Conservation (phyloP, 23 tunicate genomes). For the Ascidia mentula region DNA sequence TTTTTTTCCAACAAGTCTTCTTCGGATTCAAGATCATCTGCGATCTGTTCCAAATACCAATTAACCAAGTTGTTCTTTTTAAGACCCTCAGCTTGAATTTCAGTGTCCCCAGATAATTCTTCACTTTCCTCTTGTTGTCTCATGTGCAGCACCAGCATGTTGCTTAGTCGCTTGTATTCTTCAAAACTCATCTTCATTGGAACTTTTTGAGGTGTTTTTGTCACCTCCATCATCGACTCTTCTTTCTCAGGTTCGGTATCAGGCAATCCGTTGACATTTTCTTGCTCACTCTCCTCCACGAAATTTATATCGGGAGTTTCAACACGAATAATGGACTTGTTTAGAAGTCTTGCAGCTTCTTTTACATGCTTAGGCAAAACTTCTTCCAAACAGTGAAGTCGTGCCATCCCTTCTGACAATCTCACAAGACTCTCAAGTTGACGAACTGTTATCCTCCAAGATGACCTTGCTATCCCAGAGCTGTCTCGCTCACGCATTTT, state of each 20-base stretch:
- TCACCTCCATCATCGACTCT: background rate
- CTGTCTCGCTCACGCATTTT: slow-evolving; percentile 95
- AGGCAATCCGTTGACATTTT: background rate
- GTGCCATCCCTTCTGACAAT: slow-evolving; percentile 95
- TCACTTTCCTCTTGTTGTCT: slow-evolving; percentile 74
- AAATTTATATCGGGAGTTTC: slow-evolving; percentile 98
- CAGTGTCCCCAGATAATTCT: slow-evolving; percentile 23
- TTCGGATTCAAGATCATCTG: slow-evolving; percentile 81
- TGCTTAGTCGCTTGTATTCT: slow-evolving; percentile 81
- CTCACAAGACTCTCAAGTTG: slow-evolving; percentile 95
- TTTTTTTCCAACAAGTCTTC: slow-evolving; percentile 71
- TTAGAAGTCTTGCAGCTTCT: slow-evolving; percentile 92
- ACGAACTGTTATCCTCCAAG: slow-evolving; percentile 98
- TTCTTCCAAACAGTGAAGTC: slow-evolving; percentile 86
- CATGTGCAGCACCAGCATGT: slow-evolving; percentile 84
- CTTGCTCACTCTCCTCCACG: slow-evolving; percentile 29
- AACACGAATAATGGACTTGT: slow-evolving; percentile 95
- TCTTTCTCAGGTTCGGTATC: background rate
- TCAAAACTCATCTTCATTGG: slow-evolving; percentile 72
- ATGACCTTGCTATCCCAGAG: slow-evolving; percentile 90
- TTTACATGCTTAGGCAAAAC: slow-evolving; percentile 96
- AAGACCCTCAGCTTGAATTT: slow-evolving; percentile 40
- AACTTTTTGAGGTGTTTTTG: slow-evolving; percentile 20
- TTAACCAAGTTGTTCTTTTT: slow-evolving; percentile 66
- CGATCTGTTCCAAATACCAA: slow-evolving; percentile 93